phyloP scores from a whole-genome alignment of 2,113 vertebrate species.

The Corythoichthys intestinalis region DNA sequence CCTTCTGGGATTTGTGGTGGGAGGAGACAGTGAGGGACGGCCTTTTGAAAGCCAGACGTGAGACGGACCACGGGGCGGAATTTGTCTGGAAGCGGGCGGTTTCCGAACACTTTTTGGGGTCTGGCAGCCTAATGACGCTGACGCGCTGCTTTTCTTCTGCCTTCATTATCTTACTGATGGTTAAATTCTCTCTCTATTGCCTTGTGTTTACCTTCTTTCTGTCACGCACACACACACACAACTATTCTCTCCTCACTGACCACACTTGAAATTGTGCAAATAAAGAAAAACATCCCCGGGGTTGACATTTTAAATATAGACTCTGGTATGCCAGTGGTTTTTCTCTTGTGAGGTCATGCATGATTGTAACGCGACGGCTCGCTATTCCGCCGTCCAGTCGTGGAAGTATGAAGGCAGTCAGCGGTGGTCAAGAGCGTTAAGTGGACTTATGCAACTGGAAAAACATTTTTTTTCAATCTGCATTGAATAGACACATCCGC shows the following conservation, averaged over 20 bases:
- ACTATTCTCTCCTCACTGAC: slow-evolving; percentile 35
- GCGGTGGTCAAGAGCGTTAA: slow-evolving; percentile 22
- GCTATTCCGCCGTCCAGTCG: slow-evolving; percentile 16
- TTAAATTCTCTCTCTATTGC: slow-evolving; percentile 34
- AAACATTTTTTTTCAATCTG: not conserved
- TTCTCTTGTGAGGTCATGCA: slow-evolving; percentile 45
- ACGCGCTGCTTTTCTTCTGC: slow-evolving; percentile 40
- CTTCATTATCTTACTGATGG: slow-evolving; percentile 40
- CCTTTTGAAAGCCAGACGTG: slow-evolving; percentile 64
- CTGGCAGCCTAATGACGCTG: slow-evolving; percentile 49
- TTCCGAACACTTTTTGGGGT: slow-evolving; percentile 61
- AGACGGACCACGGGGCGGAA: slow-evolving; percentile 64
- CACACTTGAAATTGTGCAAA: slow-evolving; percentile 61
- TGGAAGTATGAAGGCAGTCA: slow-evolving; percentile 12
- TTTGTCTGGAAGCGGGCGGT: slow-evolving; percentile 68
- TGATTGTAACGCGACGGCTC: slow-evolving; percentile 36
- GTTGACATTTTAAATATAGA: slow-evolving; percentile 68
- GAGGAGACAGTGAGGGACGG: slow-evolving; percentile 63
- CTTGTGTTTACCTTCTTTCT: slow-evolving; percentile 39
- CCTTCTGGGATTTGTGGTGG: slow-evolving; percentile 74
- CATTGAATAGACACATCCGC: slow-evolving; percentile 1
- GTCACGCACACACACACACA: slow-evolving; percentile 20
- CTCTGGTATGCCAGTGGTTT: slow-evolving; percentile 69
- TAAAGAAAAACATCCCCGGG: slow-evolving; percentile 56
- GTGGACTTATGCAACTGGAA: slow-evolving; percentile 8